Percentiles rank a stretch among this genome's conserved stretches.
These are phyloP conservation scores for Calephelis nemesis DNA, from an alignment of 1,140 invertebrate genomes.

Conservation along the genomic window DNA sequence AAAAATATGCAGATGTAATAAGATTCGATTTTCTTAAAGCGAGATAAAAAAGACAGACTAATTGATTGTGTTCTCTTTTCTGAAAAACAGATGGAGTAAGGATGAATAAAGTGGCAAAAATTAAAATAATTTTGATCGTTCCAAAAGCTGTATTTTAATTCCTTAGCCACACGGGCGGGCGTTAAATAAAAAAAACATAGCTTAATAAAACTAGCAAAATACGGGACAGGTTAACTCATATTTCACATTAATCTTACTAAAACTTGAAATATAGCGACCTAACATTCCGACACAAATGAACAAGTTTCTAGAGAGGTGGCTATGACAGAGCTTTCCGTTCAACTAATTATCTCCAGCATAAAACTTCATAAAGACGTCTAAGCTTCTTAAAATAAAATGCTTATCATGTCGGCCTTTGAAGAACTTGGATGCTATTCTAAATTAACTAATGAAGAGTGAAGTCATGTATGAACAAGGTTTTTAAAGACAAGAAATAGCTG, in stretches of 20 bases:
- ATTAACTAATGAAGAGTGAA: slow-evolving; percentile 18
- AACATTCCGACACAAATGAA: not conserved
- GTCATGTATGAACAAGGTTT: not conserved
- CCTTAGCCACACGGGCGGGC: too few species aligned
- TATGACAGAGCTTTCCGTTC: slow-evolving; percentile 25
- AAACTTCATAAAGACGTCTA: slow-evolving; percentile 29
- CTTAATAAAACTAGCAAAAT: too few species aligned
- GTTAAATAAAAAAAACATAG: too few species aligned
- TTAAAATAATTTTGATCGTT: too few species aligned
- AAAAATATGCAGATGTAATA: too few species aligned
- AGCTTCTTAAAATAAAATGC: slow-evolving; percentile 27
- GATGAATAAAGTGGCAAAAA: too few species aligned
- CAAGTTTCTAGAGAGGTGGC: not conserved
- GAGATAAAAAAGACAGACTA: too few species aligned
- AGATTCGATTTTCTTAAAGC: too few species aligned
- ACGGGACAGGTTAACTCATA: too few species aligned
- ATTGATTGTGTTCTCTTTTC: too few species aligned
- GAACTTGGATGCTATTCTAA: slow-evolving; percentile 16
- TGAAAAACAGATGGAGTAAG: too few species aligned
- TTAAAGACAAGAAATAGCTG: not conserved
- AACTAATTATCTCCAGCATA: slow-evolving; percentile 28
- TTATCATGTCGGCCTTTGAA: slow-evolving; percentile 27
- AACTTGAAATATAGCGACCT: not conserved
- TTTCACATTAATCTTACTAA: not conserved
- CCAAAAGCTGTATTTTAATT: too few species aligned